phyloP scores from a whole-genome alignment of 1,140 invertebrate species.

The Hyles euphorbiae region DNA sequence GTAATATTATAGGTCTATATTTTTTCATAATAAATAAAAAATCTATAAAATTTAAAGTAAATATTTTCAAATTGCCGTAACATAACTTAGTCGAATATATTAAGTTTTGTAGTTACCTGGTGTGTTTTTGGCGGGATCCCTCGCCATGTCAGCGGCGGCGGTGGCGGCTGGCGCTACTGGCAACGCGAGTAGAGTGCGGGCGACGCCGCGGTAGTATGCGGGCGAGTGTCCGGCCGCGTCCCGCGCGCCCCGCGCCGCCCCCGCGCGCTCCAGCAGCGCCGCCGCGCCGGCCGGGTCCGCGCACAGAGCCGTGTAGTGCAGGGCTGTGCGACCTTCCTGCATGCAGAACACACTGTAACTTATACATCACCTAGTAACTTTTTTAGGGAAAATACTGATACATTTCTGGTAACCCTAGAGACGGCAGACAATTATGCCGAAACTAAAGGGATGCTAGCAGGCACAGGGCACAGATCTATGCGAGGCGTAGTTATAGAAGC shows the following conservation, averaged over 20 bases:
- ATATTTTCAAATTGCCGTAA: too few relatives aligned
- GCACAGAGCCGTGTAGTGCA: slow-evolving; percentile 87
- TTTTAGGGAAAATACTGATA: too few relatives aligned
- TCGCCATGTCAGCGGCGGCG: slow-evolving; percentile 40
- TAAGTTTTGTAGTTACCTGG: slow-evolving; percentile 37
- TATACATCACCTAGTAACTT: too few relatives aligned
- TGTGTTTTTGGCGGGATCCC: slow-evolving; percentile 31
- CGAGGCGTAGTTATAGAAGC: too few relatives aligned
- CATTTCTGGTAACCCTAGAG: too few relatives aligned
- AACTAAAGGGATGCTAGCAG: too few relatives aligned
- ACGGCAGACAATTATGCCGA: too few relatives aligned
- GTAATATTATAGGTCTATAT: too few relatives aligned
- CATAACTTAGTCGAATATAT: background rate
- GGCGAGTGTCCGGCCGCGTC: slow-evolving; percentile 82
- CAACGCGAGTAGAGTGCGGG: slow-evolving; percentile 76
- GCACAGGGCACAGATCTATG: too few relatives aligned
- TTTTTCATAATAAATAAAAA: too few relatives aligned
- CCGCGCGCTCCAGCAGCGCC: slow-evolving; percentile 79
- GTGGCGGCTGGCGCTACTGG: slow-evolving; percentile 56
- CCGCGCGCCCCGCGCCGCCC: slow-evolving; percentile 79
- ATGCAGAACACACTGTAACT: background rate
- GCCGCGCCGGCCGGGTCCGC: slow-evolving; percentile 79
- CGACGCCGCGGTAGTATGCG: slow-evolving; percentile 82
- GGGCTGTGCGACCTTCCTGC: slow-evolving; percentile 81
- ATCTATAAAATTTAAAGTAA: too few relatives aligned